phyloP scores from a whole-genome alignment of 2,113 vertebrate species.

The Engraulis encrasicolus region DNA sequence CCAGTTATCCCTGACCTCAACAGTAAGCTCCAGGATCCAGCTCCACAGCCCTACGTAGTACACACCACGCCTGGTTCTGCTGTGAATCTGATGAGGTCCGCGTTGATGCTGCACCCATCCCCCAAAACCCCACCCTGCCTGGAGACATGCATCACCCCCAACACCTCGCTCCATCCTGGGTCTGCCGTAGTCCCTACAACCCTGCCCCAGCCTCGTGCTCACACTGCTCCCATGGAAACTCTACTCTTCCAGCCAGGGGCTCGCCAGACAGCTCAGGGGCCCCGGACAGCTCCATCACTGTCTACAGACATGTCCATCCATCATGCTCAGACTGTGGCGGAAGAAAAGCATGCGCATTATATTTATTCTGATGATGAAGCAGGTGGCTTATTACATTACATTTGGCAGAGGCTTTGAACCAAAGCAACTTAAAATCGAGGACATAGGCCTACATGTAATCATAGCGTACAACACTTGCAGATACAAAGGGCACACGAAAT shows the following conservation, averaged over 20 bases:
- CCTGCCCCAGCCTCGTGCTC: no score
- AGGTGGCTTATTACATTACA: background rate
- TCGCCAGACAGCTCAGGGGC: background rate
- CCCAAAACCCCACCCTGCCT: background rate
- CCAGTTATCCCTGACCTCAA: no score
- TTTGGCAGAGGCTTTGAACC: no score
- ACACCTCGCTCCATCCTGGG: no score
- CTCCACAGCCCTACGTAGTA: background rate
- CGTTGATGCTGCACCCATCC: background rate
- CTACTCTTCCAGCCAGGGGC: no score
- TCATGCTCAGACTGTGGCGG: background rate
- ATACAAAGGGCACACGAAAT: no score
- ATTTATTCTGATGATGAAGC: background rate
- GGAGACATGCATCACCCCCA: background rate
- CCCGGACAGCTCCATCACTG: background rate
- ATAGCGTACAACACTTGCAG: no score
- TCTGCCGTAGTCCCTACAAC: no score
- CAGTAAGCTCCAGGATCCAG: no score
- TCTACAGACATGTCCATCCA: background rate
- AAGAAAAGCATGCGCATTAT: background rate
- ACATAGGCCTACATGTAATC: no score
- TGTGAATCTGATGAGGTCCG: background rate
- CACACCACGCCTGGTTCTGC: background rate
- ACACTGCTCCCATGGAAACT: no score
- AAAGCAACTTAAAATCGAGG: no score